These are phyloP conservation scores for Caenorhabditis sulstoni DNA, from an alignment of 2,888 invertebrate species.

Conservation along the genomic window DNA sequence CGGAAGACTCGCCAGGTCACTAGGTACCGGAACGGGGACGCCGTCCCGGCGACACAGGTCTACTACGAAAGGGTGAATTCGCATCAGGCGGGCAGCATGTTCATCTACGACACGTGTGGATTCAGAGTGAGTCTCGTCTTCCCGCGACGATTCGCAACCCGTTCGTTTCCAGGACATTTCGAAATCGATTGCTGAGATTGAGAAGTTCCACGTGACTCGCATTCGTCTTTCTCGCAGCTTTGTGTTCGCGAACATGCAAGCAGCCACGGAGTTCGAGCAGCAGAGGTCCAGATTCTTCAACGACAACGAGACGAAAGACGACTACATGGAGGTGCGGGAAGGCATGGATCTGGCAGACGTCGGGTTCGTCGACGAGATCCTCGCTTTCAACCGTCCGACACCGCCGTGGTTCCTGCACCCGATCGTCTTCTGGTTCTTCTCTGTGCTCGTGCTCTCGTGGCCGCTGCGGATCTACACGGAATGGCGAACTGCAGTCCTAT, in stretches of 20 bases:
- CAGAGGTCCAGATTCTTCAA: conserved; percentile 88
- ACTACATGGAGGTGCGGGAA: conserved; percentile 88
- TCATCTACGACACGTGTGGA: conserved; percentile 88
- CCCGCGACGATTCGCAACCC: not conserved
- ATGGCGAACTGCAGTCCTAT: conserved; percentile 88
- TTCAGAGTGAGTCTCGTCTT: conserved; percentile 67
- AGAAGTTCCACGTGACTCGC: conserved; percentile 62
- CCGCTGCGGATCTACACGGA: conserved; percentile 87
- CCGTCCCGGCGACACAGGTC: conserved; percentile 89
- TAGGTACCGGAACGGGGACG: conserved; percentile 86
- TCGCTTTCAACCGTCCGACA: conserved; percentile 61
- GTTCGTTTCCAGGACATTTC: conserved; percentile 61
- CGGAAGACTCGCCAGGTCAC: conserved; percentile 85
- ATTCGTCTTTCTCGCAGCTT: conserved; percentile 82
- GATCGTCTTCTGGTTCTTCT: conserved; percentile 87
- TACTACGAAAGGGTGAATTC: conserved; percentile 90
- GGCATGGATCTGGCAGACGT: conserved; percentile 86
- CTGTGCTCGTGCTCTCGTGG: conserved; percentile 88
- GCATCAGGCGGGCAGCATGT: conserved; percentile 87
- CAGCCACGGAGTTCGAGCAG: conserved; percentile 87
- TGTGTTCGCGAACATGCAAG: conserved; percentile 88
- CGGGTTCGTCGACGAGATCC: conserved; percentile 63
- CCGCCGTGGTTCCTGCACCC: conserved; percentile 83
- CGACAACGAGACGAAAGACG: conserved; percentile 88
- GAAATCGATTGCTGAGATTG: conserved; percentile 53